Evolutionary conservation across 2,113 vertebrate genomes (phyloP).

Genomic region (Notechis scutatus): DNA sequence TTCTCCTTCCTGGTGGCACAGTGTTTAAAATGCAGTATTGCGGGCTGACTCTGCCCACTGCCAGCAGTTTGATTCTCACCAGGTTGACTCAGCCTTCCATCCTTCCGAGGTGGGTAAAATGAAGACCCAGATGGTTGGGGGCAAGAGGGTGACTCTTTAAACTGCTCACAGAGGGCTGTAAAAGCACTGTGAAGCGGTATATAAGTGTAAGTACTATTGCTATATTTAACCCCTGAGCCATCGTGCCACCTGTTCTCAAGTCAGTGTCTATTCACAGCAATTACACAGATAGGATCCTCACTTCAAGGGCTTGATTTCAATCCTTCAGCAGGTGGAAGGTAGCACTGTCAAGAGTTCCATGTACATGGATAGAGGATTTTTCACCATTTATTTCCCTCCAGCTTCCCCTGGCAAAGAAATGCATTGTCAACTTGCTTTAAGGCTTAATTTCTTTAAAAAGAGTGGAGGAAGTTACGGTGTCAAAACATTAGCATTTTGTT

Average conservation of each 20-base stretch:
- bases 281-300: neutral
- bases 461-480: neutral
- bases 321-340: neutral
- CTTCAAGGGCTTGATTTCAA: neutral
- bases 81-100: too few species aligned
- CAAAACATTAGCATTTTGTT: neutral
- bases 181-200: too few species aligned
- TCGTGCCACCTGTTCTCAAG: neutral
- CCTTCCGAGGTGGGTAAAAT: too few species aligned
- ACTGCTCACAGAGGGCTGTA: too few species aligned
- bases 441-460: neutral
- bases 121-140: too few species aligned
- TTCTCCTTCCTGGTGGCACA: too few species aligned
- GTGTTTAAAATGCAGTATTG: too few species aligned
- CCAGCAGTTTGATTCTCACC: too few species aligned
- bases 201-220: too few species aligned
- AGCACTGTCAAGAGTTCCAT: neutral
- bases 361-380: neutral
- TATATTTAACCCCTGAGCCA: too few species aligned
- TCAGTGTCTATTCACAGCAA: neutral
- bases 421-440: neutral
- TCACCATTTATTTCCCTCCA: neutral
- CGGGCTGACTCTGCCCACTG: too few species aligned
- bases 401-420: neutral
- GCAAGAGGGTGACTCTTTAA: too few species aligned